Evolutionary conservation across 2,888 invertebrate genomes (phyloP), one percentile per base, ranked within the genome.

Genomic region (Chironomus riparius): DNA sequence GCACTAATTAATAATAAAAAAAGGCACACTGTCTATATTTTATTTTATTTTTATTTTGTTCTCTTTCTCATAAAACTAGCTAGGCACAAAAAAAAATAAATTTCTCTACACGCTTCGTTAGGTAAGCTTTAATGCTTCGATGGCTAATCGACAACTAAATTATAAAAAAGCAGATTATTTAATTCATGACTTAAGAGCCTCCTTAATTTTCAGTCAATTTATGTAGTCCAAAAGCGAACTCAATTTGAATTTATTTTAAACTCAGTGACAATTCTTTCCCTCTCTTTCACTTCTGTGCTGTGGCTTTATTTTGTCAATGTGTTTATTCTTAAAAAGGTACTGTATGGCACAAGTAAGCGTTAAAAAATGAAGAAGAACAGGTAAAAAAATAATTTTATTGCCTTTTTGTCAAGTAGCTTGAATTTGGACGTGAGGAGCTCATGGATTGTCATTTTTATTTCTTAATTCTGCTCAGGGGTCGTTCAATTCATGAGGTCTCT

Each of bases 141-240:
- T 72, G 72, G 72, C 72, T 72, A 72, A 72, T 72, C 72, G 62
- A 72, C 72, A 72, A 72, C 72, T 72, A 72, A 62, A 56, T 56
- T 56, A 56, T 56, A 10, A 56, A 56, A n/a, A 56, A 56, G 18
- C n/a, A 56, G 18, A 56, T 18, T 56, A 15, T 38, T 38, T 38
- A 38, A 38, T 56, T 56, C 65, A 56, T 56, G 56, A 18, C 56
- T 56, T 56, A 24, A 24, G 24, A 24, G 65, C 18, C 56, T 56
- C 56, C n/a, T 18, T 56, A 24, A 24, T 65, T 65, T 65, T 24
- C 13, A 18, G 65, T 65, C 21, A 18, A 4, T 56, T n/a, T 56
- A 18, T 56, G 15, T 5, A 56, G 56, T 7, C 38, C 38, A 10
- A 38, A 38, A 10, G 10, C 56, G 18, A 56, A 56, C 15, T 18